phyloP scores from a whole-genome alignment of 1,140 invertebrate species.

The Armadillidium nasatum region DNA sequence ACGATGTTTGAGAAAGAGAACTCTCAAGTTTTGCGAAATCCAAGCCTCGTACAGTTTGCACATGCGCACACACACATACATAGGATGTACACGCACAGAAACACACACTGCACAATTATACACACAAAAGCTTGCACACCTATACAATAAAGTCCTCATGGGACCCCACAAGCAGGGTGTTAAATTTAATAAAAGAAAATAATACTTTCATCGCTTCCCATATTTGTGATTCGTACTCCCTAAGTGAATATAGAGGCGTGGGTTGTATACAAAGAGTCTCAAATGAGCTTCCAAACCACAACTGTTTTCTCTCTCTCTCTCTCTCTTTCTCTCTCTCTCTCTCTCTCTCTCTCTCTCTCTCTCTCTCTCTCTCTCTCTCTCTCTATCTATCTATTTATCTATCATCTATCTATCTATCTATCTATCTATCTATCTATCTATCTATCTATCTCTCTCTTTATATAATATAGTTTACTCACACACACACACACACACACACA shows the following conservation, averaged over 20 bases:
- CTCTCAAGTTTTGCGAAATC: not conserved
- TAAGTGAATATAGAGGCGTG: not conserved
- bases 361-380: no score
- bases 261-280: not conserved
- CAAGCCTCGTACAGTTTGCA: not conserved
- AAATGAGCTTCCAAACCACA: not conserved
- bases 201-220: slow-evolving; percentile 3
- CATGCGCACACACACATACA: not conserved
- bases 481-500: no score
- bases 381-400: no score
- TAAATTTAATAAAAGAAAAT: slow-evolving; percentile 9
- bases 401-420: no score
- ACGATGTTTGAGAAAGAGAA: not conserved
- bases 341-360: no score
- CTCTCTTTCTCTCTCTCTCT: no score
- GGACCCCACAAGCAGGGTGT: not conserved
- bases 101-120: no score
- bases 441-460: not conserved
- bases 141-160: not conserved
- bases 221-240: not conserved
- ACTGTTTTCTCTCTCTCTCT: not conserved
- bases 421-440: no score
- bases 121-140: no score
- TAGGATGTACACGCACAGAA: no score
- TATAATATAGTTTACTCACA: no score